Evolutionary conservation across 2,888 invertebrate genomes (phyloP).

Genomic region (Ectemnius cavifrons): DNA sequence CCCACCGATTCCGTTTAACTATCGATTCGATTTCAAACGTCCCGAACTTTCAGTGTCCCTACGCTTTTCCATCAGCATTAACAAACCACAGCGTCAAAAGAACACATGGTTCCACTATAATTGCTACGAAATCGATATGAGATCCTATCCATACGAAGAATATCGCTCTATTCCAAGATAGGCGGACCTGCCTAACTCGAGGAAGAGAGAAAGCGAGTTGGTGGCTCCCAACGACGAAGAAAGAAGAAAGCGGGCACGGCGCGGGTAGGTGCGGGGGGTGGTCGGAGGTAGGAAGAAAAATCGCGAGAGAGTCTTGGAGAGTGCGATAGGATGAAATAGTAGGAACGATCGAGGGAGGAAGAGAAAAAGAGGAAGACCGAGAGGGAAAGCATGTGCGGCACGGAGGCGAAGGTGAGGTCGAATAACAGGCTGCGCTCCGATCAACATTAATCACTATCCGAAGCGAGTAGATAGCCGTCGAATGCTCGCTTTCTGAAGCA

Average conservation of each 20-base stretch:
- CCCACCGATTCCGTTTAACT: too few species aligned
- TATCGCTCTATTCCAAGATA: not conserved
- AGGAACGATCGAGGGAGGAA: slow-evolving; percentile 34
- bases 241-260: slow-evolving; percentile 21
- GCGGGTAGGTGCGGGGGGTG: not conserved
- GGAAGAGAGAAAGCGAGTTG: not conserved
- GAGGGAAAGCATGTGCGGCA: slow-evolving; percentile 28
- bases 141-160: not conserved
- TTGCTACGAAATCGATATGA: too few species aligned
- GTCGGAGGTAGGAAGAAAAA: not conserved
- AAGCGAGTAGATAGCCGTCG: slow-evolving; percentile 72
- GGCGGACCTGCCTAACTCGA: not conserved
- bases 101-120: too few species aligned
- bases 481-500: slow-evolving; percentile 64
- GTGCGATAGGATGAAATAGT: slow-evolving; percentile 18
- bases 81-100: too few species aligned
- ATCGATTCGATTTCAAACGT: too few species aligned
- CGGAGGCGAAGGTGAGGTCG: slow-evolving; percentile 13
- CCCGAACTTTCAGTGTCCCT: too few species aligned
- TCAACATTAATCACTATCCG: slow-evolving; percentile 75
- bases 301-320: not conserved
- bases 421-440: slow-evolving; percentile 55
- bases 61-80: too few species aligned
- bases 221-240: not conserved
- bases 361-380: slow-evolving; percentile 19